These are phyloP conservation scores for Tamias sibiricus DNA, from an alignment of 2,113 vertebrate genomes.

Conservation along the genomic window DNA sequence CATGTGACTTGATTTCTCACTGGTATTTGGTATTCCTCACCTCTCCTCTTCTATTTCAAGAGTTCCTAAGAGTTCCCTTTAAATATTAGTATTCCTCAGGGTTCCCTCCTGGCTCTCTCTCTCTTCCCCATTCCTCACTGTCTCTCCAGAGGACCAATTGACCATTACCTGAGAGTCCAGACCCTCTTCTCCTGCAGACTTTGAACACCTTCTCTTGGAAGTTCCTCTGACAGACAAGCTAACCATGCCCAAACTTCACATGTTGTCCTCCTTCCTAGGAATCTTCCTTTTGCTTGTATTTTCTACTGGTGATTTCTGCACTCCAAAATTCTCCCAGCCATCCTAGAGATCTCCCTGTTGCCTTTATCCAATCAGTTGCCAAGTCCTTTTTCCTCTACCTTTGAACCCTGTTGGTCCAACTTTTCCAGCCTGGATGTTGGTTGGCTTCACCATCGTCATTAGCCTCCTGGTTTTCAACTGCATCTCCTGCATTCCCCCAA, in stretches of 20 bases:
- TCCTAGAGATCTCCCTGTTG: not conserved
- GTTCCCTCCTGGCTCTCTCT: not conserved
- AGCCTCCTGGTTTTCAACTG: not conserved
- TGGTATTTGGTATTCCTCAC: not conserved
- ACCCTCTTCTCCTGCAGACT: not conserved
- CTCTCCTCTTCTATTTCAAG: not conserved
- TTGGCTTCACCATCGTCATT: not conserved
- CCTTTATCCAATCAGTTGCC: not conserved
- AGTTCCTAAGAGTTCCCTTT: not conserved
- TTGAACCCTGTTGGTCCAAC: not conserved
- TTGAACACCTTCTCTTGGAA: not conserved
- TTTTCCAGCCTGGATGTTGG: not conserved
- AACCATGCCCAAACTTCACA: not conserved
- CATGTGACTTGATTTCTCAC: not conserved
- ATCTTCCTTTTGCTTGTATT: not conserved
- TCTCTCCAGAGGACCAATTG: not conserved
- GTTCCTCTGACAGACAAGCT: not conserved
- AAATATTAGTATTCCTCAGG: not conserved
- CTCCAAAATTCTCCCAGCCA: not conserved
- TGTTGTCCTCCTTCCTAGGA: not conserved
- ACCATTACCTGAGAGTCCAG: not conserved
- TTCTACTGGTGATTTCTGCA: not conserved
- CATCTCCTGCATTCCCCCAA: too few relatives aligned
- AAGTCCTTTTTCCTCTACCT: not conserved
- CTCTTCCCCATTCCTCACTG: not conserved